phyloP scores from a whole-genome alignment of 1,140 invertebrate genomes.

The Penaeus vannamei region DNA sequence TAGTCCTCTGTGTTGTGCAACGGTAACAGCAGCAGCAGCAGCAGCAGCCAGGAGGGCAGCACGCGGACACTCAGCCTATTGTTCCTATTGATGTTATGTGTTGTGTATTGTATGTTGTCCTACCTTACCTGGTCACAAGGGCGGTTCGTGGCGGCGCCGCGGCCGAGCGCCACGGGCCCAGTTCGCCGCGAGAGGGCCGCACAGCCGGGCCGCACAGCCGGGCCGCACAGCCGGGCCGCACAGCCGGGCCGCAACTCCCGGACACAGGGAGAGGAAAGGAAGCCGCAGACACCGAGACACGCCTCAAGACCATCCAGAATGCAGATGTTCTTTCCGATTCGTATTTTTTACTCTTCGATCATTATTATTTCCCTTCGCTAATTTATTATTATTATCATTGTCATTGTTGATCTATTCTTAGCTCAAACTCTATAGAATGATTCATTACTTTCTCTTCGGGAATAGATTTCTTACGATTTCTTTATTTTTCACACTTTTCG shows the following conservation, averaged over 20 bases:
- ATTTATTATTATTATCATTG: no score
- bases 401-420: no score
- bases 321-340: no score
- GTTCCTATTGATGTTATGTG: conserved; percentile 66
- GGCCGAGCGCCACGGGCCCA: neutral
- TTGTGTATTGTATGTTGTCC: conserved; percentile 64
- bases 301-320: no score
- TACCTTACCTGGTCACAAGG: conserved; percentile 58
- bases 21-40: conserved; percentile 57
- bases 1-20: conserved; percentile 64
- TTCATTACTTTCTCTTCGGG: no score
- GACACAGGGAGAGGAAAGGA: neutral
- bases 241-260: conserved; percentile 7
- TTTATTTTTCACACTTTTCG: no score
- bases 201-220: neutral
- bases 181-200: no score
- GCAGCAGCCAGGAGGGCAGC: conserved; percentile 43
- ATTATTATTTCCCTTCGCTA: no score
- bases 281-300: no score
- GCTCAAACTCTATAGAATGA: no score
- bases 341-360: no score
- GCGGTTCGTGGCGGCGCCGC: conserved; percentile 31
- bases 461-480: no score
- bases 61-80: conserved; percentile 61
- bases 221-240: conserved; percentile 19